Conservation (phyloP, 2,797 vertebrate genomes). For the Propithecus deckenii region DNA sequence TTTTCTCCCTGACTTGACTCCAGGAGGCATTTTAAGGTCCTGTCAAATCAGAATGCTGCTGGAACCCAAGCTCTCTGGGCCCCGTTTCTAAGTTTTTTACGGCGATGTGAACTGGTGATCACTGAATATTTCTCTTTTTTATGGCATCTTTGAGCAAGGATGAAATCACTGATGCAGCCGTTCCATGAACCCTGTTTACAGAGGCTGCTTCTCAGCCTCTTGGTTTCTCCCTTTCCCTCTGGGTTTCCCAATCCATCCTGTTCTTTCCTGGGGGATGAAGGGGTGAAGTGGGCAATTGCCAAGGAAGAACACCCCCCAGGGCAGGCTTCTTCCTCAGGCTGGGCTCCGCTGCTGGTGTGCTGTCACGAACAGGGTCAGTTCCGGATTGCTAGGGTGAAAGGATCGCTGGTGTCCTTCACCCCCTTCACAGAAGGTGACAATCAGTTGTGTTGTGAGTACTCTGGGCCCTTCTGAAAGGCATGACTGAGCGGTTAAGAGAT, state of each 20-base stretch:
- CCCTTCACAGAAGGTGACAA: not conserved
- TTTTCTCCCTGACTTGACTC: constrained; percentile 68
- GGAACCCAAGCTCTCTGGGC: constrained; percentile 49
- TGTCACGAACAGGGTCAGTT: not conserved
- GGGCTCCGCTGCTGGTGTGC: not conserved
- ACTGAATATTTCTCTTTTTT: constrained; percentile 43
- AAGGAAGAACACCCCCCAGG: not conserved
- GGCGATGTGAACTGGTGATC: constrained; percentile 25
- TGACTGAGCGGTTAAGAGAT: not conserved
- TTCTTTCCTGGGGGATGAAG: not conserved
- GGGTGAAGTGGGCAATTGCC: not conserved
- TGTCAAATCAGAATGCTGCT: constrained; percentile 61
- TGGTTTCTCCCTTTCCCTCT: not conserved
- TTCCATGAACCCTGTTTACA: constrained; percentile 6
- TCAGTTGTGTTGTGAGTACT: not conserved
- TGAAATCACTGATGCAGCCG: not conserved
- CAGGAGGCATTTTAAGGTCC: constrained; percentile 70
- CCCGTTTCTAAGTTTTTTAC: not conserved
- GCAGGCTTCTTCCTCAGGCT: not conserved
- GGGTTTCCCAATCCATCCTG: not conserved
- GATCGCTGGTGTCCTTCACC: not conserved
- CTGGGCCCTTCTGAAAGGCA: not conserved
- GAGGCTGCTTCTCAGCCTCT: not conserved
- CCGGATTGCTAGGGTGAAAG: not conserved
- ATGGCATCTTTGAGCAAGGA: constrained; percentile 35